Conservation (phyloP, 2,797 vertebrate genomes). For the Natrix natrix region DNA sequence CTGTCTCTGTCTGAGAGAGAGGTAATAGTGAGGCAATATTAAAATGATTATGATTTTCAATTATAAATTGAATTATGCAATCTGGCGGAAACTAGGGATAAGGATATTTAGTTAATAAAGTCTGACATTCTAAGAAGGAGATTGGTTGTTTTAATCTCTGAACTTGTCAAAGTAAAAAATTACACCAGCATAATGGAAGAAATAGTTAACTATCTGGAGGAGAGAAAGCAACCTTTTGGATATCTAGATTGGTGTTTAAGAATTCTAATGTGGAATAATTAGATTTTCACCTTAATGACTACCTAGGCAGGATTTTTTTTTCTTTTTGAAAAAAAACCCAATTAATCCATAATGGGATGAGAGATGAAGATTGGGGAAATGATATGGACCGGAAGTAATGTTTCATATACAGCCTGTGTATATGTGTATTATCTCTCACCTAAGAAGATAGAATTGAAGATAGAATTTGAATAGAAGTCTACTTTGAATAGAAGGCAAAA, state of each 20-base stretch:
- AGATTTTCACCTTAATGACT: neutral
- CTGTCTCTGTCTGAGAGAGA: neutral
- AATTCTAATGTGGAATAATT: neutral
- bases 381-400: neutral
- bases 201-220: neutral
- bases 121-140: neutral
- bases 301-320: neutral
- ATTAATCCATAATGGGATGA: neutral
- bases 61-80: neutral
- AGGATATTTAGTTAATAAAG: neutral
- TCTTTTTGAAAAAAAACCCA: neutral
- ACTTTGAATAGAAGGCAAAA: neutral
- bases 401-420: conserved; percentile 4
- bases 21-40: neutral
- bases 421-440: neutral
- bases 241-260: neutral
- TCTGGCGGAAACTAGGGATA: neutral
- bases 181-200: neutral
- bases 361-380: neutral
- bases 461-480: conserved; percentile 10
- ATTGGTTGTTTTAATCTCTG: neutral
- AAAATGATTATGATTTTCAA: neutral
- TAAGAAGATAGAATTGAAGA: neutral
- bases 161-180: neutral
- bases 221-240: neutral